phyloP scores from a whole-genome alignment of 2,797 vertebrate genomes.

The Apogon talboti region DNA sequence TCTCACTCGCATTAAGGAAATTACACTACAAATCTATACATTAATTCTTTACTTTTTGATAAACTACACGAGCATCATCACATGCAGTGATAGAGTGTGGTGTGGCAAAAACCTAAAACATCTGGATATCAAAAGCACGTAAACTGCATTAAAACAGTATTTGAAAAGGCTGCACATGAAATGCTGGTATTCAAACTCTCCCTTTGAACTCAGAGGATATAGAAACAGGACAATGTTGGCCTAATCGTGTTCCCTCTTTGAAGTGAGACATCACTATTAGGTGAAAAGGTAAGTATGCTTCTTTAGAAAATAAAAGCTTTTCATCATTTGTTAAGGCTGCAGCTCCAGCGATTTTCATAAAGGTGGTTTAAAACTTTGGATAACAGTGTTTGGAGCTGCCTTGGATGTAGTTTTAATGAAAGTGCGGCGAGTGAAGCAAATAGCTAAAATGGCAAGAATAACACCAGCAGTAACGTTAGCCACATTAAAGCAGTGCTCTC shows the following conservation, averaged over 20 bases:
- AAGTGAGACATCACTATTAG: conserved; percentile 87
- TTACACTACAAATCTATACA: conserved; percentile 57
- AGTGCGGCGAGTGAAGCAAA: conserved; percentile 74
- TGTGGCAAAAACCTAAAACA: conserved; percentile 64
- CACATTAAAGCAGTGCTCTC: conserved; percentile 82
- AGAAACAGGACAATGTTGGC: conserved; percentile 87
- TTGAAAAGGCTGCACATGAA: conserved; percentile 83
- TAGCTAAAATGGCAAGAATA: conserved; percentile 79
- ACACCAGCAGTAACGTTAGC: conserved; percentile 74
- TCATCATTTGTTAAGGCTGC: conserved; percentile 83
- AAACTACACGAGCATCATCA: conserved; percentile 15
- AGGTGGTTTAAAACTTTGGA: conserved; percentile 78
- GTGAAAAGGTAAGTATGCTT: conserved; percentile 85
- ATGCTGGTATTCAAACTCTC: conserved; percentile 84
- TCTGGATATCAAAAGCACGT: conserved; percentile 79
- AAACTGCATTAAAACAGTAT: conserved; percentile 84
- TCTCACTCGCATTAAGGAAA: conserved; percentile 68
- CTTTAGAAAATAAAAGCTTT: conserved; percentile 86
- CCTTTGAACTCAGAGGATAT: conserved; percentile 87
- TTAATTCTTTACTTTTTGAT: conserved; percentile 41
- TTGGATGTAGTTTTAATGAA: conserved; percentile 74
- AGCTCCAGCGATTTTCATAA: conserved; percentile 75
- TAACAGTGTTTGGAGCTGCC: conserved; percentile 59
- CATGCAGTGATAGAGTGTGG: conserved; percentile 35
- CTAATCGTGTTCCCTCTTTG: conserved; percentile 86